phyloP scores from a whole-genome alignment of 2,113 vertebrate genomes.

The Columbina picui region DNA sequence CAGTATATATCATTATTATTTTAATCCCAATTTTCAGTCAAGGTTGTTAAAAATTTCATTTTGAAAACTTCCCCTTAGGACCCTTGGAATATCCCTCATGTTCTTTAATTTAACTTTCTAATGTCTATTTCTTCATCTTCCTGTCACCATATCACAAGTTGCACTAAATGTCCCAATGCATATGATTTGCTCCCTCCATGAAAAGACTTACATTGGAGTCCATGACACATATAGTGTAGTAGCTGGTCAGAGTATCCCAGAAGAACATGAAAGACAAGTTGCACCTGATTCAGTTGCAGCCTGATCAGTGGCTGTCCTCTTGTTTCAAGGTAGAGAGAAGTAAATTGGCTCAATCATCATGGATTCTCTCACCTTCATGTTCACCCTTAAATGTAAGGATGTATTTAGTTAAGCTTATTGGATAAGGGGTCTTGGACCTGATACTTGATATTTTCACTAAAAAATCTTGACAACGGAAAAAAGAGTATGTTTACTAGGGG shows the following conservation, averaged over 20 bases:
- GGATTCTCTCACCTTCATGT: neutral
- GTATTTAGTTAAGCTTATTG: neutral
- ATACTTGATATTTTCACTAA: neutral
- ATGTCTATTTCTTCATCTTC: neutral
- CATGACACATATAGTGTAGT: neutral
- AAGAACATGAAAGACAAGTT: neutral
- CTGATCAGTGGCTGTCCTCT: neutral
- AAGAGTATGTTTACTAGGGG: neutral
- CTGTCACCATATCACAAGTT: neutral
- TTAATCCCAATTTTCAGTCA: neutral
- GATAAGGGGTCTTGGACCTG: neutral
- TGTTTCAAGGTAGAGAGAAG: neutral
- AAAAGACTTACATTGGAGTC: neutral
- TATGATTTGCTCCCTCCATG: neutral
- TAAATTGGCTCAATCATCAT: neutral
- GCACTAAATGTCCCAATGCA: neutral
- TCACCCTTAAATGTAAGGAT: neutral
- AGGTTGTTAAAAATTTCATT: neutral
- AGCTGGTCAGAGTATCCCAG: neutral
- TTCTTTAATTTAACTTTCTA: neutral
- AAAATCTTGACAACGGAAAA: neutral
- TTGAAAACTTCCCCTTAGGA: neutral
- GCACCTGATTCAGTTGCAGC: neutral
- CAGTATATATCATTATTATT: neutral
- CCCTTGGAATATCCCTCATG: rapidly evolving